Evolutionary conservation across 2,113 vertebrate species (phyloP).

Genomic region (Telmatochromis sp.): DNA sequence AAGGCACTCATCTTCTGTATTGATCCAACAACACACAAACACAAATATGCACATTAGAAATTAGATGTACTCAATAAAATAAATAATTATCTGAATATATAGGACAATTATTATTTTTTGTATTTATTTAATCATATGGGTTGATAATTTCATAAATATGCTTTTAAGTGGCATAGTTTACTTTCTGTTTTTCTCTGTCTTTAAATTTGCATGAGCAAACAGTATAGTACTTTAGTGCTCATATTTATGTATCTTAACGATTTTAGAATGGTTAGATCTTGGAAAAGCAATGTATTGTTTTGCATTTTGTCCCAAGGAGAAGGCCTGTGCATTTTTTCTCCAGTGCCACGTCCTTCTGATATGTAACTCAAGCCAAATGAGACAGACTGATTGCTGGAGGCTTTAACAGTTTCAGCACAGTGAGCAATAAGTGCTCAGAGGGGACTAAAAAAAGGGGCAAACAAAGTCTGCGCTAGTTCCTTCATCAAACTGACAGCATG

Average conservation of each 20-base stretch:
- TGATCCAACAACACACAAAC: not conserved
- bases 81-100: not conserved
- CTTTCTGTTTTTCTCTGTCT: not conserved
- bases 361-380: slow-evolving; percentile 40
- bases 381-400: slow-evolving; percentile 31
- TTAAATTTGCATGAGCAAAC: not conserved
- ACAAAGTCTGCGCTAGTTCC: not conserved
- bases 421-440: not conserved
- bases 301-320: not conserved
- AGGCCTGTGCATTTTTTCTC: slow-evolving; percentile 19
- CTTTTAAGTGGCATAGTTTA: not conserved
- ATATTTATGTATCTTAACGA: not conserved
- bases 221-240: not conserved
- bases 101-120: not conserved
- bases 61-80: not conserved
- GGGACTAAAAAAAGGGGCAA: not conserved
- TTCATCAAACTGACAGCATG: slow-evolving; percentile 1
- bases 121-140: not conserved
- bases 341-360: slow-evolving; percentile 4
- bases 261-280: not conserved
- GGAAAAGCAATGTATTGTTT: not conserved
- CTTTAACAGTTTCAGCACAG: not conserved
- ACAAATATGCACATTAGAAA: not conserved
- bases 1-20: slow-evolving; percentile 1
- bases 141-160: not conserved